Base-by-base conservation (phyloP, 2,113 vertebrate species). In the Vidua chalybeata region DNA sequence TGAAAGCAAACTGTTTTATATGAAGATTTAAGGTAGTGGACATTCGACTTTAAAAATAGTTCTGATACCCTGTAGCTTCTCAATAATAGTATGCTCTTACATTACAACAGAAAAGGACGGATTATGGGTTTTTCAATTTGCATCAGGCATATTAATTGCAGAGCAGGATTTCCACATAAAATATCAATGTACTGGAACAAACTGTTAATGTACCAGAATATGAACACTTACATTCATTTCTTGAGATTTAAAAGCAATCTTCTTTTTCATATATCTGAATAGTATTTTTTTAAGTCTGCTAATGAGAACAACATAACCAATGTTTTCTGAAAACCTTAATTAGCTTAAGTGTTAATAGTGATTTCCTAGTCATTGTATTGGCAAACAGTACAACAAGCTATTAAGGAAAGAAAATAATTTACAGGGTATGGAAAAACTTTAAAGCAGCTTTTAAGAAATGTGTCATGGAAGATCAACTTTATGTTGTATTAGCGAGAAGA, bases 171-270 rank as follows among this genome's bases (percentile, higher is more conserved):
- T 98, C 95, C 95, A 97, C 97, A 98, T 98, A 98, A 98, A 98
- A 98, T 98, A 97, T 96, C 98, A 98, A 98, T 98, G 98, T 98
- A 97, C 96, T 98, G 98, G 98, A 98, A 98, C 97, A 98, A 98
- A 98, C 97, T 97, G 96, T 98, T 98, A 98, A 98, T 98, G 98
- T 98, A 97, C 94, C 96, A 98, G 98, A 97, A 97, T 98, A 98
- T 96, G 97, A 97, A 98, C 95, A 95, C 95, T 98, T 96, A 90
- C 81, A 96, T 96, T 97, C 86, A 95, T 97, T 98, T 98, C 94
- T 98, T 91, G 86, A 97, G 94, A 96, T 97, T 97, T 98, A 97
- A 97, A 97, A 96, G 78, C 90, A 97, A 95, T 95, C 93, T 93
- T 94, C 52, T 78, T 90, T 94, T 96, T 86, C 87, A 49, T 96